phyloP scores from a whole-genome alignment of 2,888 invertebrate genomes.

The Dermolepida albohirtum region DNA sequence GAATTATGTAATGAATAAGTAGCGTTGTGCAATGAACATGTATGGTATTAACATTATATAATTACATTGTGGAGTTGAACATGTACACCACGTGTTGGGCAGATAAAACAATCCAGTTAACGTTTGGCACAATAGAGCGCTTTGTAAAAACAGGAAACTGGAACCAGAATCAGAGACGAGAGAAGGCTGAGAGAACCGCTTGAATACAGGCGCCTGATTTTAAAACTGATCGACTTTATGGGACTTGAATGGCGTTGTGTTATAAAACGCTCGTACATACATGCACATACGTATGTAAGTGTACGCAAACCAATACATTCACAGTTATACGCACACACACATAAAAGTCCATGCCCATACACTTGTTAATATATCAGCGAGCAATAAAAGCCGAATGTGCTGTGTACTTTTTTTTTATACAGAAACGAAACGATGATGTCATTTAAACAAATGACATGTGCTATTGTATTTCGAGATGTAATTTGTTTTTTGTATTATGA shows the following conservation, averaged over 20 bases:
- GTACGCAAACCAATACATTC: background rate
- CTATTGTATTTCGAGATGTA: conserved; percentile 49
- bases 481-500: conserved; percentile 35
- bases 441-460: conserved; percentile 50
- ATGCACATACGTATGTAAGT: conserved; percentile 1
- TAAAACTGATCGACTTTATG: conserved; percentile 48
- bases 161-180: conserved; percentile 41
- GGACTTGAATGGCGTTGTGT: conserved; percentile 45
- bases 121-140: conserved; percentile 40
- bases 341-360: conserved; percentile 12
- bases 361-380: conserved; percentile 39
- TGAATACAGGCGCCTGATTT: conserved; percentile 49
- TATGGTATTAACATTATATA: conserved; percentile 43
- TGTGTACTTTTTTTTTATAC: conserved; percentile 27
- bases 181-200: conserved; percentile 39
- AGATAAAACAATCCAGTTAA: conserved; percentile 43
- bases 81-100: conserved; percentile 42
- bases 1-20: conserved; percentile 39
- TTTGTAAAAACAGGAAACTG: conserved; percentile 44
- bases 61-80: conserved; percentile 41
- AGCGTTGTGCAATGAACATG: conserved; percentile 39
- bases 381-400: conserved; percentile 38
- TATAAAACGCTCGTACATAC: conserved; percentile 34
- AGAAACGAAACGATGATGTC: conserved; percentile 46
- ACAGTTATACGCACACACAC: background rate